These are phyloP conservation scores for Xylocampa areola DNA, from an alignment of 2,888 invertebrate genomes.

Conservation along the genomic window DNA sequence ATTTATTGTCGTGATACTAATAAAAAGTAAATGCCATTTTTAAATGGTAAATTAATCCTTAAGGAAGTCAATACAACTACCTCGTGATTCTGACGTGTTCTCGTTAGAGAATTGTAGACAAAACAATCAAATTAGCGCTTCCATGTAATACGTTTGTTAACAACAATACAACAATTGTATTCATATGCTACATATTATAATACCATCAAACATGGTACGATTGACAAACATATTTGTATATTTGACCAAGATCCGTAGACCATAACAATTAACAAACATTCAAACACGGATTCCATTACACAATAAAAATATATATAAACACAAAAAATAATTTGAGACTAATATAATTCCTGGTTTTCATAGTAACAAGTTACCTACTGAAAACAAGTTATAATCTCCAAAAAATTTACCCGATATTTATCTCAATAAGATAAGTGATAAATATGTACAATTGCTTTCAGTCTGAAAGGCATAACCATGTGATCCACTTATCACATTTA, in stretches of 20 bases:
- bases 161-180: constrained; percentile 35
- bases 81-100: constrained; percentile 55
- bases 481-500: constrained; percentile 80
- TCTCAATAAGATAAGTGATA: constrained; percentile 25
- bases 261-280: not conserved
- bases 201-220: constrained; percentile 23
- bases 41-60: constrained; percentile 33
- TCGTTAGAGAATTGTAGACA: constrained; percentile 44
- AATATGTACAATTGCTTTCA: constrained; percentile 39
- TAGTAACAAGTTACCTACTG: no score
- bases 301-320: not conserved
- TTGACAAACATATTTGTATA: constrained; percentile 11
- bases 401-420: constrained; percentile 13
- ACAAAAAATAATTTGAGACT: not conserved
- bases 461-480: constrained; percentile 68
- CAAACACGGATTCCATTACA: constrained; percentile 1
- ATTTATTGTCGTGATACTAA: no score
- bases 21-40: constrained; percentile 36
- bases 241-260: not conserved
- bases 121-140: constrained; percentile 60
- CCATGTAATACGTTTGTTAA: constrained; percentile 53
- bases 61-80: constrained; percentile 33
- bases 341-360: not conserved
- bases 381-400: no score
- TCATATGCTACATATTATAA: constrained; percentile 44